Conservation (phyloP, 2,113 vertebrate genomes). For the Platichthys flesus region DNA sequence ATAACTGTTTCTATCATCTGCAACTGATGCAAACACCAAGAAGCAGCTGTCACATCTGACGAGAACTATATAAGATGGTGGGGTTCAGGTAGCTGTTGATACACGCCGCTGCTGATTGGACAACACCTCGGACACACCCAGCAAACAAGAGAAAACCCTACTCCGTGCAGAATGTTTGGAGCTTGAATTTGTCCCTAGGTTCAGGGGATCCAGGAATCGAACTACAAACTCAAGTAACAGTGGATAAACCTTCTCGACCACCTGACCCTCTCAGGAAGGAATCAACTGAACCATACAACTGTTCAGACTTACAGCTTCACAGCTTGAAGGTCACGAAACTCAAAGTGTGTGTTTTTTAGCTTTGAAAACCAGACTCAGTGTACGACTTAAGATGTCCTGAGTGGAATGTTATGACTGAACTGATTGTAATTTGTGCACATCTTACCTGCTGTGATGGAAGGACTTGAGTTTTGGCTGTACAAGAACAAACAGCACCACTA, state of each 20-base stretch:
- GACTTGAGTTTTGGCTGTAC: constrained; percentile 99
- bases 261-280: too few relatives aligned
- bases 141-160: not conserved
- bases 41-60: too few relatives aligned
- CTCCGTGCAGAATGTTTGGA: not conserved
- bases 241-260: too few relatives aligned
- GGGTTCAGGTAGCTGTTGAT: too few relatives aligned
- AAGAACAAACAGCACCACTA: constrained; percentile 96
- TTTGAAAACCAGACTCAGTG: not conserved
- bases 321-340: not conserved
- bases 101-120: too few relatives aligned
- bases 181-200: too few relatives aligned
- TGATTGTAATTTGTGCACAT: not conserved
- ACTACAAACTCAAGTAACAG: not conserved
- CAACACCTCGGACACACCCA: too few relatives aligned
- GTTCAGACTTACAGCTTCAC: too few relatives aligned
- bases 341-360: not conserved
- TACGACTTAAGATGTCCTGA: not conserved
- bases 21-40: too few relatives aligned
- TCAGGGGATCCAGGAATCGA: not conserved
- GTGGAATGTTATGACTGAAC: not conserved
- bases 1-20: too few relatives aligned
- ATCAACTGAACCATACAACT: too few relatives aligned
- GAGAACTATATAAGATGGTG: too few relatives aligned
- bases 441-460: constrained; percentile 96